phyloP scores from a whole-genome alignment of 2,797 vertebrate species.

The Siniperca scherzeri region DNA sequence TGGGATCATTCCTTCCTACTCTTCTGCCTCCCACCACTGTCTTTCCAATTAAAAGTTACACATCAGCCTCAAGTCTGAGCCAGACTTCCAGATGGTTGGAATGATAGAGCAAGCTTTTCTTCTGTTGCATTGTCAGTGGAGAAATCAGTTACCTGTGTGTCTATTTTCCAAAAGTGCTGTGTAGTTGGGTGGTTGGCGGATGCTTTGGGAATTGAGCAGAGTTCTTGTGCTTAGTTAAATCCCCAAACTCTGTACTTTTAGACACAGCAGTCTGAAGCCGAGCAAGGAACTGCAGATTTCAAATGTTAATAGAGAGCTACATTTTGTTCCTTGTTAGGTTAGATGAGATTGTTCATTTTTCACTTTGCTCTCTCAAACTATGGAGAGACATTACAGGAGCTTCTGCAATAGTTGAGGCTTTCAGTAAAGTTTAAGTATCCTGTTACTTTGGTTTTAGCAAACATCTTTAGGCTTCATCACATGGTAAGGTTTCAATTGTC shows the following conservation, averaged over 20 bases:
- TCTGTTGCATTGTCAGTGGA: slow-evolving; percentile 78
- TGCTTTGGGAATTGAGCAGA: slow-evolving; percentile 75
- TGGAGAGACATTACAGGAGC: slow-evolving; percentile 20
- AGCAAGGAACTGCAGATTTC: slow-evolving; percentile 51
- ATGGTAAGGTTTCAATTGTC: neutral
- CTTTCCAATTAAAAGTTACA: slow-evolving; percentile 86
- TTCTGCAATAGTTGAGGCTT: neutral
- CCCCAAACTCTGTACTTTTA: slow-evolving; percentile 74
- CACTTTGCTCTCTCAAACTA: slow-evolving; percentile 29
- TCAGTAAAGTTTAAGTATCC: neutral
- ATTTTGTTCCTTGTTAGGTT: slow-evolving; percentile 39
- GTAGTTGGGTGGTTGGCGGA: slow-evolving; percentile 74
- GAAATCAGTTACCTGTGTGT: slow-evolving; percentile 80
- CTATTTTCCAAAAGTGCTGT: slow-evolving; percentile 74
- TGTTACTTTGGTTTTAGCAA: neutral
- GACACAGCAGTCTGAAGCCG: slow-evolving; percentile 56
- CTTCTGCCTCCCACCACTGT: slow-evolving; percentile 74
- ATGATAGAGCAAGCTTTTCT: slow-evolving; percentile 80
- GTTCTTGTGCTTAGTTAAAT: slow-evolving; percentile 70
- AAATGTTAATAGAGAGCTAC: slow-evolving; percentile 40
- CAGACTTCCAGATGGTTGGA: slow-evolving; percentile 85
- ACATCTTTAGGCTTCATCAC: neutral
- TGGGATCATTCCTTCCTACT: slow-evolving; percentile 76
- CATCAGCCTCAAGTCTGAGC: slow-evolving; percentile 78
- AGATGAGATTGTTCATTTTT: slow-evolving; percentile 51